These are phyloP conservation scores for Cygnus olor DNA, from an alignment of 2,797 vertebrate species.

Conservation along the genomic window DNA sequence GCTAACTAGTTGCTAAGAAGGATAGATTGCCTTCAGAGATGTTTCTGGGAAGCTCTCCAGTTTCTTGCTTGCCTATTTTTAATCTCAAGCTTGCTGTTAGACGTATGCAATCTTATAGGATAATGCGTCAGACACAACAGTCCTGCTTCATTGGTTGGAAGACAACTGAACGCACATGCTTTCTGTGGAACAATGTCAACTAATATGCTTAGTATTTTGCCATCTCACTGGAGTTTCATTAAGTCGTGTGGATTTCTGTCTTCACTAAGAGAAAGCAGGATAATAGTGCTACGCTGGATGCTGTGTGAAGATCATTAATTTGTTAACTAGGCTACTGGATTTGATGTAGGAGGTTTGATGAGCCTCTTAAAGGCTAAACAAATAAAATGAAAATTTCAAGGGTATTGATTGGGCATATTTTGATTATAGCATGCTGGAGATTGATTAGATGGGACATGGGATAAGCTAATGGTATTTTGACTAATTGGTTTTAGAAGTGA, in stretches of 20 bases:
- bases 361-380: neutral
- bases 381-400: neutral
- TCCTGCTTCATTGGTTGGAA: neutral
- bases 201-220: neutral
- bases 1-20: conserved; percentile 51
- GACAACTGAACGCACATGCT: neutral
- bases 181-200: conserved; percentile 15
- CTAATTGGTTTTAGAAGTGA: neutral
- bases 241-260: neutral
- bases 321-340: neutral
- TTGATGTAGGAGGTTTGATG: neutral
- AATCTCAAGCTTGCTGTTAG: conserved; percentile 63
- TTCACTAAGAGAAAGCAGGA: neutral
- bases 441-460: neutral
- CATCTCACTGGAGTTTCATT: conserved; percentile 34
- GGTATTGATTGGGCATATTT: neutral
- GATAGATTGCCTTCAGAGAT: conserved; percentile 37
- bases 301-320: neutral
- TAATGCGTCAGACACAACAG: neutral
- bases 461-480: neutral
- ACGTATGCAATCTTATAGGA: conserved; percentile 27
- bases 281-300: neutral
- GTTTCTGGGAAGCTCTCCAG: conserved; percentile 62
- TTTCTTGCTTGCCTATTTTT: conserved; percentile 47
- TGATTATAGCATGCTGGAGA: neutral